Conservation (phyloP, 2,113 vertebrate species). For the Eidolon helvum region DNA sequence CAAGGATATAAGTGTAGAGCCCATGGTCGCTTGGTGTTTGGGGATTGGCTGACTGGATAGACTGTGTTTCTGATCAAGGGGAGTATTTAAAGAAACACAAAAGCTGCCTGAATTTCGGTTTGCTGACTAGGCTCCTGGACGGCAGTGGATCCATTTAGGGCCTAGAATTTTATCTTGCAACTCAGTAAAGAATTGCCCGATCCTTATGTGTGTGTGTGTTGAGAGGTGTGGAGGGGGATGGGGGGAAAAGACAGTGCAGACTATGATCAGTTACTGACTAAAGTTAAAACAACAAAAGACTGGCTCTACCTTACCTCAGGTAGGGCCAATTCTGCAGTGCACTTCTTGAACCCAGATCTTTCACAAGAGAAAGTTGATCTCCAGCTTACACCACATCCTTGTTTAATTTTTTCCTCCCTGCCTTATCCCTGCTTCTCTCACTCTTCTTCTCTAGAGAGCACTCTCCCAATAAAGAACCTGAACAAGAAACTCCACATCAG, state of each 20-base stretch:
- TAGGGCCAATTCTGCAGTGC: rapidly evolving
- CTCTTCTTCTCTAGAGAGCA: not conserved
- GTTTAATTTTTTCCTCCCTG: not conserved
- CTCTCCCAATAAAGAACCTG: not conserved
- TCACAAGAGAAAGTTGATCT: not conserved
- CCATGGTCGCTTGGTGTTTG: not conserved
- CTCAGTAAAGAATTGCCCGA: not conserved
- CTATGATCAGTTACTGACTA: too few species aligned
- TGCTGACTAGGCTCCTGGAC: not conserved
- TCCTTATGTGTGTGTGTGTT: not conserved
- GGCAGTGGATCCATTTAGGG: not conserved
- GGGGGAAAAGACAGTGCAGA: rapidly evolving
- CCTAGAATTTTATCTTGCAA: not conserved
- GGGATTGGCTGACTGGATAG: not conserved
- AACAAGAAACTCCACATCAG: not conserved
- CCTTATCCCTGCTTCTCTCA: not conserved
- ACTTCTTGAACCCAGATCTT: not conserved
- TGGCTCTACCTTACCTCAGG: not conserved
- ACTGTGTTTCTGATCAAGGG: not conserved
- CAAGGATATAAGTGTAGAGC: not conserved
- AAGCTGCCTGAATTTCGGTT: not conserved
- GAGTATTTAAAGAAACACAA: not conserved
- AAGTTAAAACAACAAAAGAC: not conserved
- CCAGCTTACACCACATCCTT: not conserved
- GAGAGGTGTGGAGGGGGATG: too few species aligned